phyloP scores from a whole-genome alignment of 2,797 vertebrate genomes.

The Xyrichtys novacula region DNA sequence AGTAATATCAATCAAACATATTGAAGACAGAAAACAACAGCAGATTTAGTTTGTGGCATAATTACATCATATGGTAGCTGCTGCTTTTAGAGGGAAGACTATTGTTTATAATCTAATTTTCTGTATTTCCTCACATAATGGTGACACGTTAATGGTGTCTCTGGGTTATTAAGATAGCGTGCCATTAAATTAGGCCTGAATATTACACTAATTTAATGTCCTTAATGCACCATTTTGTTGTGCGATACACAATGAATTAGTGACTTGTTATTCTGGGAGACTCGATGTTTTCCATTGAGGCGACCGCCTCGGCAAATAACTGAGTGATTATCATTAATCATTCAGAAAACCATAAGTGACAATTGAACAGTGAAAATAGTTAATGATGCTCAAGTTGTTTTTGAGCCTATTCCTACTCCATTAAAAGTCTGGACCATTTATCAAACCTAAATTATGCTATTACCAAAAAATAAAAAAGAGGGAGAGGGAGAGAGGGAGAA shows the following conservation, averaged over 20 bases:
- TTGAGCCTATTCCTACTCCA: conserved; percentile 78
- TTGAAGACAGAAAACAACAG: not conserved
- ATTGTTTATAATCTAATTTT: conserved; percentile 1
- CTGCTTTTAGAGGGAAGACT: not conserved
- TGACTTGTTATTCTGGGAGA: conserved; percentile 18
- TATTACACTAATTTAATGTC: conserved; percentile 11
- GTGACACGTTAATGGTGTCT: conserved; percentile 6
- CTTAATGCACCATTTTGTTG: conserved; percentile 31
- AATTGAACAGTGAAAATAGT: conserved; percentile 73
- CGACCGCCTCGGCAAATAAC: conserved; percentile 36
- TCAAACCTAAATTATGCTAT: conserved; percentile 79
- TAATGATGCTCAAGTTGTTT: conserved; percentile 75
- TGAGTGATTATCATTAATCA: conserved; percentile 64
- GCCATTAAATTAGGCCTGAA: conserved; percentile 9
- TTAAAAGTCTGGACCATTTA: conserved; percentile 77
- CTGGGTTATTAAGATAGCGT: conserved; percentile 1
- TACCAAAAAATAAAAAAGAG: conserved; percentile 73
- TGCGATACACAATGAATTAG: conserved; percentile 22
- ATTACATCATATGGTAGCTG: not conserved
- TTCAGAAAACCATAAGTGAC: conserved; percentile 70
- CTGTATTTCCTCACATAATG: not conserved
- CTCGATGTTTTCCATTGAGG: conserved; percentile 21
- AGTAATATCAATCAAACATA: conserved; percentile 5
- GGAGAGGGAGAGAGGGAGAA: not conserved
- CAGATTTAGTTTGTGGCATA: not conserved